Evolutionary conservation across 2,797 vertebrate species (phyloP), one percentile per base, ranked within the genome.

Genomic region (Cyprinodon diabolis): DNA sequence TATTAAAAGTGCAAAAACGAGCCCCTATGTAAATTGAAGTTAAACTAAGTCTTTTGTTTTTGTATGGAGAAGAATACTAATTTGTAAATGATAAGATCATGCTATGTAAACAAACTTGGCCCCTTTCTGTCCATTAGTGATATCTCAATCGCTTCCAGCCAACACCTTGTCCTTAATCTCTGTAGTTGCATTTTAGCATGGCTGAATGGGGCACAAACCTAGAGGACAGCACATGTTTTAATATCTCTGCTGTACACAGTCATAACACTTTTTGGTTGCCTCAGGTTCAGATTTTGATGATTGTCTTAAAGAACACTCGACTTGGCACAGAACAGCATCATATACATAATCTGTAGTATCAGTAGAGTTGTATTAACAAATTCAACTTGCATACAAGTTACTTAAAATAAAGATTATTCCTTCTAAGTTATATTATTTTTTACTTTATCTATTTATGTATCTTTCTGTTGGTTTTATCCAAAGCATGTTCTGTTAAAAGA

Each of bases 121-220:
- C 13, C 51, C 54, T 17, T 43, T 68, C 49, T 57, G 40, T 58
- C 37, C 7, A 56, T 57, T 43, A 71, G 55, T 30, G 3, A 15
- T 52, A 69, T 67, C 21, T 7, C 5, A 55, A 56, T 12, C 4
- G 55, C 6, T 12, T 8, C 51, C 60, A 48, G 47, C 6, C 19
- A 62, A 74, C 62, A 75, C 51, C 21, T 69, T 70, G 13, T 12
- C 55, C 70, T 81, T 76, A 48, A 79, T 81, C 45, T 70, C 37
- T 69, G 74, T 51, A 77, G 43, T 66, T 21, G 11, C 66, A 52
- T 37, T 68, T 51, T 52, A 52, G 30, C 13, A 23, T 11, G 17
- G 49, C 13, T 68, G 5, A 68, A 68, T 7, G 25, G 37, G 19
- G 15, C n/a, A 43, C 35, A 43, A 51, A 49, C 49, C 25, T 19